phyloP scores from a whole-genome alignment of 2,113 vertebrate species.

The Peromyscus maniculatus region DNA sequence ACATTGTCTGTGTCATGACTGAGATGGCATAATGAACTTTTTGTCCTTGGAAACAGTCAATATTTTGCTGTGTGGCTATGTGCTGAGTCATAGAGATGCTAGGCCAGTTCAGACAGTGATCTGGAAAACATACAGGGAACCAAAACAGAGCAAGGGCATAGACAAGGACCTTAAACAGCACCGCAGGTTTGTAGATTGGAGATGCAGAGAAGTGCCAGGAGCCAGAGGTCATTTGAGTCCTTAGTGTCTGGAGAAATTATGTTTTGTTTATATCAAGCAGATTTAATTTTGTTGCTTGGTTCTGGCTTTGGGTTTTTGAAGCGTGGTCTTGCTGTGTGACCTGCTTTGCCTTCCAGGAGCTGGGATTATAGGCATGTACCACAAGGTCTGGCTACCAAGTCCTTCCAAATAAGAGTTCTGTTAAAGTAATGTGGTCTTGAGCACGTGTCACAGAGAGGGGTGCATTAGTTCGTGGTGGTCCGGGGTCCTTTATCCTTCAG shows the following conservation, averaged over 20 bases:
- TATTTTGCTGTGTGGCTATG: not conserved
- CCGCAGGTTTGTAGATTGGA: not conserved
- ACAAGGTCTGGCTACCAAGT: not conserved
- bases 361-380: not conserved
- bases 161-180: slow-evolving; percentile 1
- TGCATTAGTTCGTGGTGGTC: not conserved
- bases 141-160: not conserved
- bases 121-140: slow-evolving; percentile 48
- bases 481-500: not conserved
- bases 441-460: not conserved
- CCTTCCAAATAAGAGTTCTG: not conserved
- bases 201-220: not conserved
- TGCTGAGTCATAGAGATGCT: slow-evolving; percentile 16
- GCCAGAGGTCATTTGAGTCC: not conserved
- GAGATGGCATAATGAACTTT: not conserved
- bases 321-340: not conserved
- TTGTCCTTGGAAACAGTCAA: not conserved
- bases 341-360: not conserved
- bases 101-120: slow-evolving; percentile 12
- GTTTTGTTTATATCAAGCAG: slow-evolving; percentile 37
- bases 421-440: not conserved
- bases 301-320: not conserved
- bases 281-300: not conserved
- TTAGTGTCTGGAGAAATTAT: slow-evolving; percentile 36
- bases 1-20: not conserved